phyloP scores from a whole-genome alignment of 1,140 invertebrate genomes.

The Ostrea edulis region DNA sequence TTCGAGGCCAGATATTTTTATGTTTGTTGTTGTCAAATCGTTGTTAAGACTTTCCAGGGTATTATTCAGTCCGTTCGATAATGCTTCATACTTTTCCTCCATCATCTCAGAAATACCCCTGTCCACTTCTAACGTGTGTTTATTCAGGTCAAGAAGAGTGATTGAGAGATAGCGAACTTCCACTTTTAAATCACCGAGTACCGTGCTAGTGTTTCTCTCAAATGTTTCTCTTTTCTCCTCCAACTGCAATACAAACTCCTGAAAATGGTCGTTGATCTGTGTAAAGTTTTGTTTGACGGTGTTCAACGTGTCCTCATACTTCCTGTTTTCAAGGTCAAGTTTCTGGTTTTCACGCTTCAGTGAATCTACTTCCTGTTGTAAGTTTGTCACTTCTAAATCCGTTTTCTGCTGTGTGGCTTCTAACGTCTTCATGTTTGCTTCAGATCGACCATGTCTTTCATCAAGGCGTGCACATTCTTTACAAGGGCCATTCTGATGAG shows the following conservation, averaged over 20 bases:
- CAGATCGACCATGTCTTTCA: background rate
- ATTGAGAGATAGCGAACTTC: background rate
- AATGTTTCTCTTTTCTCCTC: background rate
- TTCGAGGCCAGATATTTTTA: background rate
- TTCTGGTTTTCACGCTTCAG: background rate
- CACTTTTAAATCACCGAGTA: background rate
- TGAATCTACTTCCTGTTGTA: background rate
- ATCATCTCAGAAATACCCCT: background rate
- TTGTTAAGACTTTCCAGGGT: background rate
- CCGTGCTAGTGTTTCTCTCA: background rate
- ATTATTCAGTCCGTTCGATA: background rate
- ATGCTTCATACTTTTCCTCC: background rate
- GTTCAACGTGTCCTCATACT: background rate
- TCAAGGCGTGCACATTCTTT: background rate
- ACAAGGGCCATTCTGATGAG: background rate
- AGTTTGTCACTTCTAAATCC: background rate
- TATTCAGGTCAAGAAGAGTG: background rate
- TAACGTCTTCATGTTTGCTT: background rate
- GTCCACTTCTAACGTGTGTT: background rate
- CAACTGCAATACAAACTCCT: background rate
- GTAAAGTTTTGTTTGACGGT: background rate
- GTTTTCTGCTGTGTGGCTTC: background rate
- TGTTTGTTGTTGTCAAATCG: background rate
- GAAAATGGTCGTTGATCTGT: background rate
- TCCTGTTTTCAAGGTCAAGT: background rate